These are phyloP conservation scores for Folsomia candida DNA, from an alignment of 2,888 invertebrate species.

Conservation along the genomic window DNA sequence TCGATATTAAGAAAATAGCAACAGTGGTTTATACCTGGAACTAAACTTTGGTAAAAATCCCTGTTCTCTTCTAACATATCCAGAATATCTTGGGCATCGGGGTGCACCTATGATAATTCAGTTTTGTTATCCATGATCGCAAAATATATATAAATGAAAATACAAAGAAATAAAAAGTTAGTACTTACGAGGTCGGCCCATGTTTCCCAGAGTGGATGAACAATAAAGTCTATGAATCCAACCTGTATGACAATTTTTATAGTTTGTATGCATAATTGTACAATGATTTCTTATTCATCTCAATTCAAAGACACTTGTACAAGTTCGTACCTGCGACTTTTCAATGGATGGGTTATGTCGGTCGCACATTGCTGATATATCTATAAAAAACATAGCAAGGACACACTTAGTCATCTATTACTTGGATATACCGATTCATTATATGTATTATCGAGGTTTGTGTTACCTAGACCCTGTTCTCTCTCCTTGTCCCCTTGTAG, in stretches of 20 bases:
- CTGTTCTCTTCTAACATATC: slow-evolving; percentile 98
- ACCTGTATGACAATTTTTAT: slow-evolving; percentile 62
- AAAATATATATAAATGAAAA: too few species aligned
- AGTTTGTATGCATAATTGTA: too few species aligned
- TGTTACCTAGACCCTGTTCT: slow-evolving; percentile 66
- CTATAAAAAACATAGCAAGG: slow-evolving; percentile 64
- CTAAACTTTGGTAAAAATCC: slow-evolving; percentile 64
- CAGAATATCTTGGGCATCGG: slow-evolving; percentile 96
- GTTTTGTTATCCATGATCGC: too few species aligned
- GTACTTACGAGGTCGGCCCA: slow-evolving; percentile 99
- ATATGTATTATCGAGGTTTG: too few species aligned
- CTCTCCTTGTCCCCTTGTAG: slow-evolving; percentile 95
- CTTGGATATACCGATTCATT: too few species aligned
- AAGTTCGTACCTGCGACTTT: slow-evolving; percentile 92
- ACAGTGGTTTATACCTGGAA: background rate
- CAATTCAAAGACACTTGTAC: too few species aligned
- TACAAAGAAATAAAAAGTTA: too few species aligned
- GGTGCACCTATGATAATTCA: too few species aligned
- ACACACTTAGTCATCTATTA: too few species aligned
- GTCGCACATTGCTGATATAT: slow-evolving; percentile 87
- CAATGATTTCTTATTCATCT: too few species aligned
- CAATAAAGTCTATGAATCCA: slow-evolving; percentile 99
- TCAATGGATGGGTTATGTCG: slow-evolving; percentile 89
- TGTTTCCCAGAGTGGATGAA: slow-evolving; percentile 98
- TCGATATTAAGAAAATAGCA: background rate